Base-by-base conservation (phyloP, 2,113 vertebrate genomes). In the Oxyura jamaicensis region DNA sequence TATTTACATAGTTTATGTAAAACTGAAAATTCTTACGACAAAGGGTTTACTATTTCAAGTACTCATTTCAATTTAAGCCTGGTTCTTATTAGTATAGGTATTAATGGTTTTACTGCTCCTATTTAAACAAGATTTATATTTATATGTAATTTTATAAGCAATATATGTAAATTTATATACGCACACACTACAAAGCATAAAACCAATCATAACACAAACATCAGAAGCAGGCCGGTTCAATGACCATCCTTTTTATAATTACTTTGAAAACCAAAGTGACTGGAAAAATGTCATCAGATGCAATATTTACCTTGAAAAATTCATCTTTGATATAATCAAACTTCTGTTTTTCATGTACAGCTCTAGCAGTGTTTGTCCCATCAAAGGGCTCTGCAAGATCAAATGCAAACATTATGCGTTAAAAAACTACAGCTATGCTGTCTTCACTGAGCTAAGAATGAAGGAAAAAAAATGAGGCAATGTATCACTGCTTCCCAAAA, bases 341-440 rank as follows among this genome's bases (percentile, higher is more conserved):
- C 97, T 99, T 99, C 39, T 97, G 92, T 94, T 98, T 98, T 95
- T 99, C 99, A 84, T 99, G 98, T 92, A 99, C 99, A 48, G 99
- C 99, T 97, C 99, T 98, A 95, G 99, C 99, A 33, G 99, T 99
- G 88, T 99, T 99, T 88, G 98, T 99, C 86, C 98, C 94, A 96
- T 99, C 99, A 98, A 99, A 99, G 23, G 99, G 99, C 95, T 99
- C 99, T 99, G 96, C 82, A 97, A 93, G 21, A 88, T 85, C 77
- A 97, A 97, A 96, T 6, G 36, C 28, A 91, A 81, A 22, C 10
- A 48, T 48, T 48, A 22, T 10, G 11, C 22, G 46, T 48, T 48
- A 48, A 58, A 59, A 9, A 15, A 6, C 15, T 48, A 42, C 8
- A n/a, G 15, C 35, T 59, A 44, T 16, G 26, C 35, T 66, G 8